Conservation (phyloP, 2,797 vertebrate species). For the Eulemur mongoz region DNA sequence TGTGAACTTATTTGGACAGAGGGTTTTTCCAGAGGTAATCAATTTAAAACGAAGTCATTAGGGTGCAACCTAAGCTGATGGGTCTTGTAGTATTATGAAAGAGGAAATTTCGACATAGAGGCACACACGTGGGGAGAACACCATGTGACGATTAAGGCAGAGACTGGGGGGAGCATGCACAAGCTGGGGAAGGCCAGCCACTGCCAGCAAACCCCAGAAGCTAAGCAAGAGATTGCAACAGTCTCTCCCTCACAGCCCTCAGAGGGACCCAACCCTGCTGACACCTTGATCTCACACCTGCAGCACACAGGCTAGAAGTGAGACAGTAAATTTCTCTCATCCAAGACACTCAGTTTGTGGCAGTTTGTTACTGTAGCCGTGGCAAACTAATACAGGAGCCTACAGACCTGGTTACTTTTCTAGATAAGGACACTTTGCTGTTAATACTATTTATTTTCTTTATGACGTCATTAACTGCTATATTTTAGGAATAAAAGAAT, state of each 20-base stretch:
- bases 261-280: rapidly evolving
- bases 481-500: background rate
- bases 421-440: background rate
- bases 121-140: background rate
- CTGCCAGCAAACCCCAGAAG: background rate
- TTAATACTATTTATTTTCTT: background rate
- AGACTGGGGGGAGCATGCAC: rapidly evolving
- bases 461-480: background rate
- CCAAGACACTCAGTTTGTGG: background rate
- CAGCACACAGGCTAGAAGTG: background rate
- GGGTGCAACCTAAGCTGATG: background rate
- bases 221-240: background rate
- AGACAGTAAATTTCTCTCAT: background rate
- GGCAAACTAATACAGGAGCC: background rate
- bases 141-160: background rate
- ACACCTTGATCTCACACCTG: background rate
- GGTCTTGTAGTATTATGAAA: background rate
- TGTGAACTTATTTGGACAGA: background rate
- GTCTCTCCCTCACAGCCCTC: rapidly evolving
- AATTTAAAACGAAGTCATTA: background rate
- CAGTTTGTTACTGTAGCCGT: background rate
- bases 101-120: background rate
- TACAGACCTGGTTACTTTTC: background rate
- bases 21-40: too few species aligned
- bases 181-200: background rate